Conservation (phyloP, 2,113 vertebrate genomes). For the Festucalex cinctus region DNA sequence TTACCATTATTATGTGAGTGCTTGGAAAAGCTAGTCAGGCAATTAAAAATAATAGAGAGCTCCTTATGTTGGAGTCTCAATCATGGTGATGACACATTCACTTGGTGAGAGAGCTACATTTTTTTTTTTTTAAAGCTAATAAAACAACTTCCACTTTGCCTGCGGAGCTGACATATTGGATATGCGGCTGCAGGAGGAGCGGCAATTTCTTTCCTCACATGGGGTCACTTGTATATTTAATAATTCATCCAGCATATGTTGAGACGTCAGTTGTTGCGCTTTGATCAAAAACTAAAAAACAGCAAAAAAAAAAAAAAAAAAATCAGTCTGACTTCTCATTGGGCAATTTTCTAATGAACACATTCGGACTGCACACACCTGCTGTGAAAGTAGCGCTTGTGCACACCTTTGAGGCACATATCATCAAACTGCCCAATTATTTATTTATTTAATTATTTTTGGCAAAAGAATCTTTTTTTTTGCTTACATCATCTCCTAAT, state of each 20-base stretch:
- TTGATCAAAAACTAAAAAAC: conserved; percentile 60
- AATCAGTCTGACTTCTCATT: conserved; percentile 50
- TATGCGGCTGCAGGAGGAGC: conserved; percentile 59
- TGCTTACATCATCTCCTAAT: no score
- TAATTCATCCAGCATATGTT: conserved; percentile 77
- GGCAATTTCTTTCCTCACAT: conserved; percentile 72
- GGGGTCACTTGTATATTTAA: conserved; percentile 77
- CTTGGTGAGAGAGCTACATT: conserved; percentile 56
- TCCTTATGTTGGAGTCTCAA: neutral
- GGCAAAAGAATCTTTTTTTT: no score
- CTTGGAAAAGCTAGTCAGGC: neutral
- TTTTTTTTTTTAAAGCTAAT: conserved; percentile 67
- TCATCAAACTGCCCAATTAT: no score
- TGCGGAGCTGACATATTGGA: conserved; percentile 59
- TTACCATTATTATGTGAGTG: neutral
- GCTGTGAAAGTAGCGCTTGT: neutral
- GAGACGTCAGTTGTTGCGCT: conserved; percentile 66
- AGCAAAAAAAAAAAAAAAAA: neutral
- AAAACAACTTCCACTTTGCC: conserved; percentile 65
- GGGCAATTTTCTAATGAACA: conserved; percentile 59
- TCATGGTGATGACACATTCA: conserved; percentile 38
- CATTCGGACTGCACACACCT: conserved; percentile 47
- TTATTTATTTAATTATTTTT: no score
- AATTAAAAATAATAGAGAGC: neutral
- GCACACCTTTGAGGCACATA: neutral